Evolutionary conservation across 2,113 vertebrate species (phyloP).

Genomic region (Asarcornis scutulata): DNA sequence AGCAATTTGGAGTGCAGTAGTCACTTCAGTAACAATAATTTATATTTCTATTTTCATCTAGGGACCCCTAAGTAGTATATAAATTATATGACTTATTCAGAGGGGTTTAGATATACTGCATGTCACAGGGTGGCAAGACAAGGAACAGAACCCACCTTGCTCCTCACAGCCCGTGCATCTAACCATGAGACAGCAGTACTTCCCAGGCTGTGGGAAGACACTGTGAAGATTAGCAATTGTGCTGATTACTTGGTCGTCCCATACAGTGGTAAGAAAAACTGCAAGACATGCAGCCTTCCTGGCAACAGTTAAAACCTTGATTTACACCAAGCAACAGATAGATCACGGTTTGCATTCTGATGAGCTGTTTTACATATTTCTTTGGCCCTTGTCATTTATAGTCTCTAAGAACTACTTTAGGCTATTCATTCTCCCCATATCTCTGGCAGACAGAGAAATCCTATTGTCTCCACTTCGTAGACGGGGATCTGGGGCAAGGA

Average conservation of each 20-base stretch:
- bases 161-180: neutral
- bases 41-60: neutral
- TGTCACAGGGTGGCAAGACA: neutral
- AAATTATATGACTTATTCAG: neutral
- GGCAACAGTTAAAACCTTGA: slow-evolving; percentile 41
- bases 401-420: slow-evolving; percentile 32
- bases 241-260: slow-evolving; percentile 15
- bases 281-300: neutral
- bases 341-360: slow-evolving; percentile 44
- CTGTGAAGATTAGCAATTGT: neutral
- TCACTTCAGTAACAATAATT: slow-evolving; percentile 10
- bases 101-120: neutral
- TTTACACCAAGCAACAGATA: slow-evolving; percentile 27
- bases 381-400: slow-evolving; percentile 31
- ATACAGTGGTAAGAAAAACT: neutral
- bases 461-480: neutral
- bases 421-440: slow-evolving; percentile 20
- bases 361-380: slow-evolving; percentile 41
- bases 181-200: neutral
- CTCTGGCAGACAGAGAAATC: slow-evolving; percentile 33
- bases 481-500: neutral
- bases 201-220: neutral
- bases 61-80: neutral
- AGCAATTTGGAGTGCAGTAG: neutral
- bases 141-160: neutral